These are phyloP conservation scores for Furcifer pardalis DNA, from an alignment of 2,797 vertebrate genomes.

Conservation along the genomic window DNA sequence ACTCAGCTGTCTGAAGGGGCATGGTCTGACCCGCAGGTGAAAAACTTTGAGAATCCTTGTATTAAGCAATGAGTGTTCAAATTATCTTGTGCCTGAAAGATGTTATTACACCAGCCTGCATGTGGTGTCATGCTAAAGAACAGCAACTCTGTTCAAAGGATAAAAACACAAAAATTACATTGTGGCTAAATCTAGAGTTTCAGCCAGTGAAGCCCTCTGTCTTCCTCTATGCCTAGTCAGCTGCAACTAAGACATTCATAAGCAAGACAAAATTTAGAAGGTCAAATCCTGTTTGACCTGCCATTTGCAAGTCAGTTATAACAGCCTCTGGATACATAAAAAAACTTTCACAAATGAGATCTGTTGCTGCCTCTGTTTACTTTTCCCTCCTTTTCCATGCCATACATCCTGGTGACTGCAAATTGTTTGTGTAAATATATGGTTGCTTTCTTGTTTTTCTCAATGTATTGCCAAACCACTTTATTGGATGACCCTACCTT, in stretches of 20 bases:
- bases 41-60: too few species aligned
- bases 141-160: constrained; percentile 58
- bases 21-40: too few species aligned
- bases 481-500: neutral
- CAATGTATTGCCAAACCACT: constrained; percentile 6
- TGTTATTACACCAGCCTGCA: constrained; percentile 60
- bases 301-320: neutral
- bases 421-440: neutral
- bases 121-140: constrained; percentile 61
- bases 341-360: neutral
- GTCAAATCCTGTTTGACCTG: neutral
- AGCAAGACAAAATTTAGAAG: neutral
- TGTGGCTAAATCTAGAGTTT: neutral
- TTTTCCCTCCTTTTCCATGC: neutral
- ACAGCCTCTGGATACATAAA: neutral
- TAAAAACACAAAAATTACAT: neutral
- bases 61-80: constrained; percentile 44
- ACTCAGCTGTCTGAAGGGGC: too few species aligned
- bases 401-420: neutral
- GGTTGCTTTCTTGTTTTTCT: neutral
- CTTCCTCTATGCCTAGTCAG: neutral
- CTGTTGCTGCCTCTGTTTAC: neutral
- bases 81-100: constrained; percentile 59
- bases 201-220: neutral
- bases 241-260: neutral